phyloP scores from a whole-genome alignment of 2,797 vertebrate species.

The Uromys caudimaculatus region DNA sequence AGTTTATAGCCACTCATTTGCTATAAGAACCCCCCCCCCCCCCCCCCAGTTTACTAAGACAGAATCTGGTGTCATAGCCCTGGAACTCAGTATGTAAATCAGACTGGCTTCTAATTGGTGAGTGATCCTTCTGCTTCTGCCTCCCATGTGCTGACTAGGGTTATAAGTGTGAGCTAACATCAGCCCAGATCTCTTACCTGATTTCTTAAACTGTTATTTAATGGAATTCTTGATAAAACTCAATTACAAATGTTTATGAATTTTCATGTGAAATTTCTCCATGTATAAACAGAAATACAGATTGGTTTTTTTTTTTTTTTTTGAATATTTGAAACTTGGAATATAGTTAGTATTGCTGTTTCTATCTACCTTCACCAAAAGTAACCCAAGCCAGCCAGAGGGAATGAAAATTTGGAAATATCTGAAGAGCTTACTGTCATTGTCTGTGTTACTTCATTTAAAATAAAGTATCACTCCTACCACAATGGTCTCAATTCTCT shows the following conservation, averaged over 20 bases:
- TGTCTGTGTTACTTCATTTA: slow-evolving; percentile 13
- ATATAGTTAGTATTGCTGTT: background rate
- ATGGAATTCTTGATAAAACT: background rate
- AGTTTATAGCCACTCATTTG: background rate
- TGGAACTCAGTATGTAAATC: background rate
- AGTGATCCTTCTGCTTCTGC: background rate
- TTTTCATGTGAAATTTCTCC: background rate
- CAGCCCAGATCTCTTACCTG: background rate
- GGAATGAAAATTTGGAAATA: background rate
- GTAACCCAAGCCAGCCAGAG: background rate
- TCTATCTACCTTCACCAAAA: background rate
- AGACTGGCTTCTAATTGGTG: background rate
- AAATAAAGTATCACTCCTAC: background rate
- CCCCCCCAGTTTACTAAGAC: background rate
- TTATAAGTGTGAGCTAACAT: background rate
- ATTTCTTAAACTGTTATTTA: background rate
- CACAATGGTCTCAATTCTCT: background rate
- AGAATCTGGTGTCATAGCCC: too few relatives aligned
- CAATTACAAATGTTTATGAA: background rate
- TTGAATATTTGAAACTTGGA: background rate
- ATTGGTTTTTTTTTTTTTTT: too few relatives aligned
- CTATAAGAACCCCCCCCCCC: background rate
- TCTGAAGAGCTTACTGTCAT: background rate
- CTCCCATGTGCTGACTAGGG: background rate
- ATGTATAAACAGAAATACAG: background rate